A percentile compares a stretch with the other conserved stretches of the same genome.
These are phyloP conservation scores for Platysteira castanea DNA, from an alignment of 2,113 vertebrate species.

Conservation along the genomic window DNA sequence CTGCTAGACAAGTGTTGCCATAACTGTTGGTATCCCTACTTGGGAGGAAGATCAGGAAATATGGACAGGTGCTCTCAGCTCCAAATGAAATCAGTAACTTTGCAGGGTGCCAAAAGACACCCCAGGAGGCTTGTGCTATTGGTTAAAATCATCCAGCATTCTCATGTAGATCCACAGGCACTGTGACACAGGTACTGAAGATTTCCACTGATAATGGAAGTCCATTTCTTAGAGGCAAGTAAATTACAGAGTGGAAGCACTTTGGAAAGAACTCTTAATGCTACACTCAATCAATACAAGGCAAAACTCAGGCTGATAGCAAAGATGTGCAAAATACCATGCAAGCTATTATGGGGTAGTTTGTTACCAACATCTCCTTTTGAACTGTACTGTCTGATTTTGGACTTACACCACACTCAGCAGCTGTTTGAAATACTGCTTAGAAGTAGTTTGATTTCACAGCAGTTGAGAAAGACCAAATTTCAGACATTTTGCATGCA, in stretches of 20 bases:
- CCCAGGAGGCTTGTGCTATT: neutral
- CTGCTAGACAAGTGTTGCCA: neutral
- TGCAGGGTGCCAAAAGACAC: neutral
- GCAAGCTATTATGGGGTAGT: rapidly evolving
- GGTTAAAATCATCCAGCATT: neutral
- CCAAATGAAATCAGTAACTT: neutral
- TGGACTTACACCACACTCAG: neutral
- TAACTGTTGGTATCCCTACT: rapidly evolving
- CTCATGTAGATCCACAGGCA: neutral
- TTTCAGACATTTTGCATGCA: neutral
- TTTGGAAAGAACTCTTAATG: neutral
- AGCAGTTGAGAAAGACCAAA: neutral
- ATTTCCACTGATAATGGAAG: neutral
- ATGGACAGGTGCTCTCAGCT: neutral
- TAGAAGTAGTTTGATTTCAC: neutral
- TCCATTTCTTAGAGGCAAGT: neutral
- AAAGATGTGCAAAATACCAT: neutral
- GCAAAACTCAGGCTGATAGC: neutral
- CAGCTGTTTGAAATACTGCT: neutral
- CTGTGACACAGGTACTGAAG: neutral
- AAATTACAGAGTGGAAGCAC: neutral
- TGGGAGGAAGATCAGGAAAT: neutral
- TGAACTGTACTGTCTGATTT: neutral
- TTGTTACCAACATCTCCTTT: neutral
- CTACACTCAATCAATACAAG: neutral